Evolutionary conservation across 2,113 vertebrate genomes (phyloP).

Genomic region (Grammomys surdaster): DNA sequence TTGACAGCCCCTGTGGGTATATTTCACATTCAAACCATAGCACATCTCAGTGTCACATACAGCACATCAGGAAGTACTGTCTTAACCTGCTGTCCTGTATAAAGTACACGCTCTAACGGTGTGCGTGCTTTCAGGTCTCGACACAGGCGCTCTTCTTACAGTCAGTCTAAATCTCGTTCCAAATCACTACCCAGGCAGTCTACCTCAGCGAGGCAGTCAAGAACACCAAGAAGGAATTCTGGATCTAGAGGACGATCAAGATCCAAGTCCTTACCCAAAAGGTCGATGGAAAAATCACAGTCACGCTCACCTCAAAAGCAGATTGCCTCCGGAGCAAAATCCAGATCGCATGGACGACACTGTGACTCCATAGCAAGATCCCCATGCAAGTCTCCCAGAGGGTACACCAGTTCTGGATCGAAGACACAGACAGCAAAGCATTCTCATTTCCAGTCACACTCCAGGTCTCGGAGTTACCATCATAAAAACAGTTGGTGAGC

Average conservation of each 20-base stretch:
- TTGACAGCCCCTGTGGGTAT: background rate
- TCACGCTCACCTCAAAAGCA: conserved; percentile 82
- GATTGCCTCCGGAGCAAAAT: conserved; percentile 83
- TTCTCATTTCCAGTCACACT: conserved; percentile 78
- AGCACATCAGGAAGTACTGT: conserved; percentile 25
- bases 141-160: conserved; percentile 80
- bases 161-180: conserved; percentile 83
- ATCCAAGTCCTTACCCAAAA: conserved; percentile 77
- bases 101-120: conserved; percentile 66
- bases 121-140: conserved; percentile 76
- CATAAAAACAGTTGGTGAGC: conserved; percentile 83
- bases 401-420: conserved; percentile 71
- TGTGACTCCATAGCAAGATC: conserved; percentile 80
- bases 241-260: conserved; percentile 83
- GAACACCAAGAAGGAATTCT: conserved; percentile 84
- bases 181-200: conserved; percentile 82
- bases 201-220: conserved; percentile 79
- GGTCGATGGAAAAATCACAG: conserved; percentile 80
- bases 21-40: background rate
- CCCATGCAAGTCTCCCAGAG: conserved; percentile 80
- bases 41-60: background rate
- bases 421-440: conserved; percentile 71
- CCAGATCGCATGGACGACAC: conserved; percentile 81
- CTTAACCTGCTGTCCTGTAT: conserved; percentile 52
- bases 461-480: conserved; percentile 81